Evolutionary conservation across 2,888 invertebrate species (phyloP).

Genomic region (Temnothorax rugatulus): DNA sequence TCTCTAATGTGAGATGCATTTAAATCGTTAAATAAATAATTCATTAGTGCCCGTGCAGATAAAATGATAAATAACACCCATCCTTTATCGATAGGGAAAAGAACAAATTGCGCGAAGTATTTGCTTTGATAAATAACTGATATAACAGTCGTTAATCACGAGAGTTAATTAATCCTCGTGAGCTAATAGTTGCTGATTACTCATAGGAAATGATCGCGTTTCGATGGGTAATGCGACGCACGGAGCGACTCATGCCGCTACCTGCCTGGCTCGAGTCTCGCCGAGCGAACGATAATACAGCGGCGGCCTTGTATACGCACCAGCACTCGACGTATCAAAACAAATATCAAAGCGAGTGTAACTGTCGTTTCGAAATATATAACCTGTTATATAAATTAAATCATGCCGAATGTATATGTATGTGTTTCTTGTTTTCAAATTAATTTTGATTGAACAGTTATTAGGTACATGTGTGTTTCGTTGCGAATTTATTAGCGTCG

Average conservation of each 20-base stretch:
- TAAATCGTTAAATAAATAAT: constrained; percentile 9
- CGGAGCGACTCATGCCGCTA: neutral
- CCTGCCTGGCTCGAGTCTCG: neutral
- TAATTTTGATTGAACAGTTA: neutral
- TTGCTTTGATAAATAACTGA: constrained; percentile 12
- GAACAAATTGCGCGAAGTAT: neutral
- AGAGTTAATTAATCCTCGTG: neutral
- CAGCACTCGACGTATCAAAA: neutral
- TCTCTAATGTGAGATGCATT: neutral
- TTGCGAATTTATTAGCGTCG: neutral
- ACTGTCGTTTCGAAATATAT: neutral
- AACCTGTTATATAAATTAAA: neutral
- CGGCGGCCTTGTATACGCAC: neutral
- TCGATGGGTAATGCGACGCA: constrained; percentile 10
- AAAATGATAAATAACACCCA: neutral
- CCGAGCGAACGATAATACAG: neutral
- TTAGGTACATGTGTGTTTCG: neutral
- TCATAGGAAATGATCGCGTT: constrained; percentile 4
- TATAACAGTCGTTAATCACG: neutral
- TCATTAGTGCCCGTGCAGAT: neutral
- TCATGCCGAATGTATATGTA: neutral
- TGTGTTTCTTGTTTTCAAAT: neutral
- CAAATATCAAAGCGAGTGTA: neutral
- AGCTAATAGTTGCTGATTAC: constrained; percentile 1
- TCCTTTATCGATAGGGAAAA: neutral